These are phyloP conservation scores for Litoditis marina DNA, from an alignment of 2,888 invertebrate species.

Conservation along the genomic window DNA sequence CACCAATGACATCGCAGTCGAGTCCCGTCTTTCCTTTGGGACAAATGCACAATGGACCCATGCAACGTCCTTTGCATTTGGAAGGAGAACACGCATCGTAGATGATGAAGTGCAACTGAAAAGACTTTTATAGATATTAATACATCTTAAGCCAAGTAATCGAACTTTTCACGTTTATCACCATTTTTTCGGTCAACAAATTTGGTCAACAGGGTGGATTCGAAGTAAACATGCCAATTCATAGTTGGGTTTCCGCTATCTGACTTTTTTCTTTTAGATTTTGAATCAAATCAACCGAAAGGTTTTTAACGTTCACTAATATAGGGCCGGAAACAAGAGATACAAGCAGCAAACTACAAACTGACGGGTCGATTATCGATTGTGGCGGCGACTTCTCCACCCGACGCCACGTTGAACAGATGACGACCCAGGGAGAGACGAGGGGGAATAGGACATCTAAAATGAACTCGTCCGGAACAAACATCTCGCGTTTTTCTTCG, in stretches of 20 bases:
- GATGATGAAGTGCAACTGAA: slow-evolving; percentile 50
- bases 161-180: too few species aligned
- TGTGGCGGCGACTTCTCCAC: slow-evolving; percentile 3
- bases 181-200: too few species aligned
- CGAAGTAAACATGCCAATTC: background rate
- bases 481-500: too few species aligned
- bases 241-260: too few species aligned
- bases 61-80: slow-evolving; percentile 45
- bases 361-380: slow-evolving; percentile 15
- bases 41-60: slow-evolving; percentile 53
- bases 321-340: too few species aligned
- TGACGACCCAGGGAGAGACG: slow-evolving; percentile 37
- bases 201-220: background rate
- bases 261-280: too few species aligned
- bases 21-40: slow-evolving; percentile 38
- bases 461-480: too few species aligned
- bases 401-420: slow-evolving; percentile 28
- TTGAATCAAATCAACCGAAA: too few species aligned
- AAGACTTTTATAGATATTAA: background rate
- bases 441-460: slow-evolving; percentile 33
- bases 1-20: slow-evolving; percentile 30
- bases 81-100: slow-evolving; percentile 39
- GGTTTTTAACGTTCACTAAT: too few species aligned
- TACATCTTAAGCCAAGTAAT: too few species aligned
- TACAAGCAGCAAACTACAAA: too few species aligned